A percentile compares a stretch with the other conserved stretches of the same genome.
phyloP scores from a whole-genome alignment of 2,888 invertebrate genomes.

The Drosophila emarginata region DNA sequence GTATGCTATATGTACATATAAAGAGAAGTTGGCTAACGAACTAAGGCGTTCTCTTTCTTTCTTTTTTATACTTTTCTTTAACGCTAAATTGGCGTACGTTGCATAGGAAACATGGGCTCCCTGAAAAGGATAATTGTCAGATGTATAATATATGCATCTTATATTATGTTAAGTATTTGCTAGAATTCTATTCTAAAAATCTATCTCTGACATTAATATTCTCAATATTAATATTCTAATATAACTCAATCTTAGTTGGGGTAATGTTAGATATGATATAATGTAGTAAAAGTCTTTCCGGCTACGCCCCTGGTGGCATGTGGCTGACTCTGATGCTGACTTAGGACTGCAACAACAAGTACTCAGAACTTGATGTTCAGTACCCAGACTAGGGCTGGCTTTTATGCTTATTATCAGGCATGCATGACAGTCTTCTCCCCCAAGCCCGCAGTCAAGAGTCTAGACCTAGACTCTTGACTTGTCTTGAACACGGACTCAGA shows the following conservation, averaged over 20 bases:
- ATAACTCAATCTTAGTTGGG: background rate
- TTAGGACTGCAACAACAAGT: constrained; percentile 10
- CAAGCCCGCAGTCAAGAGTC: constrained; percentile 18
- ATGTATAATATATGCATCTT: background rate
- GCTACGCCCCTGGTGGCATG: background rate
- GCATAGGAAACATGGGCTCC: constrained; percentile 35
- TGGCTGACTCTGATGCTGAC: constrained; percentile 33
- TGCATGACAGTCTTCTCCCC: constrained; percentile 63
- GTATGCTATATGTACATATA: background rate
- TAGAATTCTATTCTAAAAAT: background rate
- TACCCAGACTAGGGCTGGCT: constrained; percentile 42
- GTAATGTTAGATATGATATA: background rate
- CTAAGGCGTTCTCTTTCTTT: constrained; percentile 22
- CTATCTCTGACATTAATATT: background rate
- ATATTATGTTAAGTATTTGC: background rate
- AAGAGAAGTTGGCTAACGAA: constrained; percentile 58
- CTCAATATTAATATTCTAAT: too few relatives aligned
- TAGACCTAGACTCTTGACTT: constrained; percentile 38
- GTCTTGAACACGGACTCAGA: constrained; percentile 18
- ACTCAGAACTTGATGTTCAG: background rate
- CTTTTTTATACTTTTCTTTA: constrained; percentile 32
- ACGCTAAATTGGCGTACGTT: constrained; percentile 70
- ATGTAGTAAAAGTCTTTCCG: background rate
- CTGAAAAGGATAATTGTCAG: background rate
- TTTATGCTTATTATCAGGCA: constrained; percentile 74